These are phyloP conservation scores for Hirtodrosophila duncani DNA, from an alignment of 2,888 invertebrate species.

Conservation along the genomic window DNA sequence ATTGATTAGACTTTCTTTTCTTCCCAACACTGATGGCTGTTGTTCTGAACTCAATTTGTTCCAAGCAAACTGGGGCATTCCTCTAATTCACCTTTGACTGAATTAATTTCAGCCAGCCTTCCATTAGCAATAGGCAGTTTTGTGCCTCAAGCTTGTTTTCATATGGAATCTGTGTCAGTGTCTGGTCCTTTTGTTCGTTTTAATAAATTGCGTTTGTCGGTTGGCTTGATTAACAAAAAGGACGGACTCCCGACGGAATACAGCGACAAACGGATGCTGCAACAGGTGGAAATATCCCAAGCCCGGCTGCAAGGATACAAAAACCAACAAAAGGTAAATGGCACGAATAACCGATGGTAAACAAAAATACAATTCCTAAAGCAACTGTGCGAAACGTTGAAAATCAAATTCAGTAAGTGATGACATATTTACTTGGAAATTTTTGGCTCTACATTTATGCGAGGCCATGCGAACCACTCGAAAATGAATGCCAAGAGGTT, in stretches of 20 bases:
- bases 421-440: too few relatives aligned
- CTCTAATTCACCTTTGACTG: constrained; percentile 38
- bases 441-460: too few relatives aligned
- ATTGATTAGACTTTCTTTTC: too few relatives aligned
- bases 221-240: constrained; percentile 45
- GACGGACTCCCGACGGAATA: constrained; percentile 7
- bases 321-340: background rate
- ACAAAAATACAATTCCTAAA: too few relatives aligned
- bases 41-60: background rate
- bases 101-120: constrained; percentile 41
- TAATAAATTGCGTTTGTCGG: constrained; percentile 52
- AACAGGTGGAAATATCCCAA: constrained; percentile 44
- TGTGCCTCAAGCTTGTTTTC: constrained; percentile 7
- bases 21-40: background rate
- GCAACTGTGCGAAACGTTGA: too few relatives aligned
- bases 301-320: background rate
- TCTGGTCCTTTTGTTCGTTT: constrained; percentile 32
- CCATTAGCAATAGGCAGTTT: constrained; percentile 38
- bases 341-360: background rate
- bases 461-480: too few relatives aligned
- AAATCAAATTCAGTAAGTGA: too few relatives aligned
- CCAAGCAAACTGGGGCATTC: constrained; percentile 19
- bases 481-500: too few relatives aligned
- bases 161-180: constrained; percentile 12
- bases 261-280: constrained; percentile 21